Evolutionary conservation across 2,797 vertebrate species (phyloP).

Genomic region (Syngnathus acus): DNA sequence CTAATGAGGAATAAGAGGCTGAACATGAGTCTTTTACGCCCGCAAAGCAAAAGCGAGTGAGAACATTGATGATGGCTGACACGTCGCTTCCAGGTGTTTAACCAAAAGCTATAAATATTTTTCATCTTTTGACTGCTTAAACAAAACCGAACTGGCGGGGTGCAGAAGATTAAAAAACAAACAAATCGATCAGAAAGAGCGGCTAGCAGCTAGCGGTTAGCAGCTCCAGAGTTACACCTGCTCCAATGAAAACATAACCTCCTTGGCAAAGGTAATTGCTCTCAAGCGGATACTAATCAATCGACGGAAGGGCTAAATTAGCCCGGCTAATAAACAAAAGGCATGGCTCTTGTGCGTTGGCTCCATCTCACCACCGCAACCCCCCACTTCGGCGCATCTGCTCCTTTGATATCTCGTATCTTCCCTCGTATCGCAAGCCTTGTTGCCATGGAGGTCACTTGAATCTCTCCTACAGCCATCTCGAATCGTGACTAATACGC

Average conservation of each 20-base stretch:
- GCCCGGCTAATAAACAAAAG: not conserved
- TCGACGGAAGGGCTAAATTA: not conserved
- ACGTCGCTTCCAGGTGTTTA: not conserved
- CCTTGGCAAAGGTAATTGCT: not conserved
- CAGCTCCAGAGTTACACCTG: not conserved
- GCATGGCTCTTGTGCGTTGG: not conserved
- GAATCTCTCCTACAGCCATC: not conserved
- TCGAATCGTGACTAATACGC: constrained; percentile 6
- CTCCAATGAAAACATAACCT: not conserved
- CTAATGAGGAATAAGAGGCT: not conserved
- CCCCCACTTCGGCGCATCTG: not conserved
- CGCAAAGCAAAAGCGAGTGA: not conserved
- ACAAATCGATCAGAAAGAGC: no score
- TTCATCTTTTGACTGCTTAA: not conserved
- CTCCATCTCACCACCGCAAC: constrained; percentile 9
- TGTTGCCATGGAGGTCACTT: constrained; percentile 26
- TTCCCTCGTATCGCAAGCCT: constrained; percentile 3
- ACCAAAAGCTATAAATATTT: not conserved
- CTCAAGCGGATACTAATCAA: not conserved
- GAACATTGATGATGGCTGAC: not conserved
- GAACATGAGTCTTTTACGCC: not conserved
- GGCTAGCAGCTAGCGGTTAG: no score
- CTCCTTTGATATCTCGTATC: constrained; percentile 2
- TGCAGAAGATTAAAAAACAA: not conserved
- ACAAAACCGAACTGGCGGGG: not conserved